Evolutionary conservation across 1,140 invertebrate species (phyloP), one percentile per base, ranked within the genome.

Genomic region (Drosophila busckii): DNA sequence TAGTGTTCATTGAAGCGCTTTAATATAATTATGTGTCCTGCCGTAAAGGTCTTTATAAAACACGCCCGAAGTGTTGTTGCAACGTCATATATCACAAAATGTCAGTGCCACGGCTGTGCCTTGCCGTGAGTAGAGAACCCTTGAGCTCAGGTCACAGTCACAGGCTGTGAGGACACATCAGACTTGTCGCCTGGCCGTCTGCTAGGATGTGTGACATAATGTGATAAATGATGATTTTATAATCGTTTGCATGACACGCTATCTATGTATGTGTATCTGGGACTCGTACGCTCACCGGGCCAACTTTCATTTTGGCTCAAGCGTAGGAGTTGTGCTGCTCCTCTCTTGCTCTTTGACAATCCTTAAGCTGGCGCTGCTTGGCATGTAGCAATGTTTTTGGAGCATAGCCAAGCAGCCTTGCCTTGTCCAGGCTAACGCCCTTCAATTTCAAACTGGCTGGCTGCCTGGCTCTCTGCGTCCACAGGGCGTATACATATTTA

Each of bases 181-280:
- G 58, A 40, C 40, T n/a, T 80, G 64, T 69, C 61, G 69, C 64
- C 73, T 42, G 48, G 32, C 35, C 12, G 28, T 28, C 58, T 61
- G 40, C 28, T 23, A 22, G 45, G 31, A 37, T 35, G 58, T 50
- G 55, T 62, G 52, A 67, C 75, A 82, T 82, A 80, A 82, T 80
- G 60, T 80, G 75, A 75, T 82, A 82, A 82, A 82, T 82, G 69
- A 83, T 75, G 75, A 82, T 83, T 82, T 82, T 75, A 75, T 82
- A 82, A 82, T 82, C 76, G 75, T 82, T 80, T 82, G 64, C 60
- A 42, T 82, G 61, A 70, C 65, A 82, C 42, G 45, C 15, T 35
- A 13, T 26, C 19, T 17, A 37, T 23, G 29, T n/a, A 34, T 28
- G 29, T 16, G 35, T 44, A 9, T 45, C 17, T 9, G 9, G 22